A percentile compares a stretch with the other conserved stretches of the same genome.
phyloP scores from a whole-genome alignment of 2,113 vertebrate genomes.

The Platycercus adscitus region DNA sequence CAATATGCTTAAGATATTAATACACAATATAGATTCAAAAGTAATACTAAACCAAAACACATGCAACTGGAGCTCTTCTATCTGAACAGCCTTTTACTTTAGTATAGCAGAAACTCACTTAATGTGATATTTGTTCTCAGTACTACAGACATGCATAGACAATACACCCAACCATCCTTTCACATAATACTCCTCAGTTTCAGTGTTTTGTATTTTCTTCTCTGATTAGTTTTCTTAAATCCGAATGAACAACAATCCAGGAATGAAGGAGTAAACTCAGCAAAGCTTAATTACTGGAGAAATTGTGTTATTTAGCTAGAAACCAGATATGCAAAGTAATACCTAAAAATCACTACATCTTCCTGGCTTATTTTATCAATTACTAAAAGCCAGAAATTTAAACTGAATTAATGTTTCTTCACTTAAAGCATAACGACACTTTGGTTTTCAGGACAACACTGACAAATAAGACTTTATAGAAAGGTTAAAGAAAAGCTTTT shows the following conservation, averaged over 20 bases:
- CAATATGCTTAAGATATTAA: not conserved
- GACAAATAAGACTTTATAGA: not conserved
- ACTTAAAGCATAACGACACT: not conserved
- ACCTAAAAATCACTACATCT: not conserved
- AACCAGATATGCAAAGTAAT: not conserved
- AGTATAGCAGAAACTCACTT: not conserved
- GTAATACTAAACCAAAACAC: not conserved
- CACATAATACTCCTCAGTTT: not conserved
- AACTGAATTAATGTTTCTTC: not conserved
- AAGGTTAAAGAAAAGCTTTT: not conserved
- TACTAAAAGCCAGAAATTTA: not conserved
- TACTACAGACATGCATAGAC: not conserved
- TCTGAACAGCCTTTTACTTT: not conserved
- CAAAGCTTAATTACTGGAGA: not conserved
- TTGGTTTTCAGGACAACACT: not conserved
- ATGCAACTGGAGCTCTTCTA: not conserved
- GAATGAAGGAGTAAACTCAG: not conserved
- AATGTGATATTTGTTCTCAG: not conserved
- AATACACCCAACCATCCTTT: not conserved
- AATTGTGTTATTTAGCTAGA: not conserved
- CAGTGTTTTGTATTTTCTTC: not conserved
- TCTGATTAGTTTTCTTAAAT: not conserved
- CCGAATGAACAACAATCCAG: not conserved
- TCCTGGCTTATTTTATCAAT: not conserved
- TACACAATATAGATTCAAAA: not conserved